Evolutionary conservation across 2,797 vertebrate genomes (phyloP).

Genomic region (Acipenser ruthenus): DNA sequence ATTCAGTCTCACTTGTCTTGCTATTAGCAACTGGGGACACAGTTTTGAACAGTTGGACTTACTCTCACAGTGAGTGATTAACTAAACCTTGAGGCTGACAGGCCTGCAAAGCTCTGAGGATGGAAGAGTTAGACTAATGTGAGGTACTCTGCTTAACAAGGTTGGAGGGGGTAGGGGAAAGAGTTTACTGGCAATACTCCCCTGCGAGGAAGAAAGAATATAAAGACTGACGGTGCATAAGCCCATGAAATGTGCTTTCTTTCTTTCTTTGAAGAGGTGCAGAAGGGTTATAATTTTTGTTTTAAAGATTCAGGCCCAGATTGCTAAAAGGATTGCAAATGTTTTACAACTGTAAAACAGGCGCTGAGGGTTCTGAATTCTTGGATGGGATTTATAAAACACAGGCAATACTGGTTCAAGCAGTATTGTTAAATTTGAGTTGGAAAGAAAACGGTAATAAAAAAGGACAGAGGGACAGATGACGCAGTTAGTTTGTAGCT

Average conservation of each 20-base stretch:
- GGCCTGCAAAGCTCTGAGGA: constrained; percentile 49
- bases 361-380: too few species aligned
- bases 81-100: constrained; percentile 67
- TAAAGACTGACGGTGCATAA: constrained; percentile 29
- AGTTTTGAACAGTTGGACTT: constrained; percentile 41
- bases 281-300: too few species aligned
- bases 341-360: too few species aligned
- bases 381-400: too few species aligned
- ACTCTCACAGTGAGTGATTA: constrained; percentile 68
- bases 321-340: too few species aligned
- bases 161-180: constrained; percentile 35
- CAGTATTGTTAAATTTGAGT: too few species aligned
- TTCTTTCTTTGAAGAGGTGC: constrained; percentile 16
- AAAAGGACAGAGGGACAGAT: too few species aligned
- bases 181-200: constrained; percentile 39
- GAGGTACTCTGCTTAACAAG: constrained; percentile 55
- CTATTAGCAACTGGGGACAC: constrained; percentile 59
- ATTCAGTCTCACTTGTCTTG: constrained; percentile 49
- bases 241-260: not conserved
- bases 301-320: too few species aligned
- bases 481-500: too few species aligned
- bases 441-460: too few species aligned
- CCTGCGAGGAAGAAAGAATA: constrained; percentile 41
- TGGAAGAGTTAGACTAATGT: constrained; percentile 48
- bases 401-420: too few species aligned